Percentiles rank a stretch among this genome's conserved stretches.
Evolutionary conservation across 2,113 vertebrate species (phyloP).

Genomic region (Apaloderma vittatum): DNA sequence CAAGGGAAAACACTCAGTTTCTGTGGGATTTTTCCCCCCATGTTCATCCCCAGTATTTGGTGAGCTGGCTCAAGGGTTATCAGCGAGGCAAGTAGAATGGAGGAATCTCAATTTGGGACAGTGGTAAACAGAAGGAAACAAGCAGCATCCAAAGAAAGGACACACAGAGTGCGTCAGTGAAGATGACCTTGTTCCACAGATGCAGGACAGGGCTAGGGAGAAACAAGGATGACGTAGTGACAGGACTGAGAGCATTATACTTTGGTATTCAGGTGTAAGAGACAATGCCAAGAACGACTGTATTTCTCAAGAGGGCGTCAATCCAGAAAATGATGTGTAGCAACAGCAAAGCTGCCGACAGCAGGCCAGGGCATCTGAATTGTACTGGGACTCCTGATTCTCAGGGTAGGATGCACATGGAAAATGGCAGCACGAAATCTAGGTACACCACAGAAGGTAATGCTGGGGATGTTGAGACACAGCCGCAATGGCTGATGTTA

Average conservation of each 20-base stretch:
- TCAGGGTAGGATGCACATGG: neutral
- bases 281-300: neutral
- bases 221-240: neutral
- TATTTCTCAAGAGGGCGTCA: neutral
- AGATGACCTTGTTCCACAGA: neutral
- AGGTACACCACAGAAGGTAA: no score
- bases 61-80: neutral
- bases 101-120: neutral
- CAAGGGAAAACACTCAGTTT: neutral
- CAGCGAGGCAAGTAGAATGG: neutral
- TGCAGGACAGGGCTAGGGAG: neutral
- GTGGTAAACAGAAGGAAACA: neutral
- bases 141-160: neutral
- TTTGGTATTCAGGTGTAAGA: neutral
- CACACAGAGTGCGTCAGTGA: rapidly evolving
- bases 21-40: neutral
- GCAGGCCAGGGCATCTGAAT: neutral
- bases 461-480: neutral
- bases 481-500: neutral
- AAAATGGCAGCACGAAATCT: neutral
- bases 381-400: neutral
- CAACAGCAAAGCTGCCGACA: neutral
- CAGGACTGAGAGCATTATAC: neutral
- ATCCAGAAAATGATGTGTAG: constrained; percentile 8
- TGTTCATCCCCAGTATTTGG: neutral